phyloP scores from a whole-genome alignment of 1,140 invertebrate species.

The Pseudobourletiella spinata region DNA sequence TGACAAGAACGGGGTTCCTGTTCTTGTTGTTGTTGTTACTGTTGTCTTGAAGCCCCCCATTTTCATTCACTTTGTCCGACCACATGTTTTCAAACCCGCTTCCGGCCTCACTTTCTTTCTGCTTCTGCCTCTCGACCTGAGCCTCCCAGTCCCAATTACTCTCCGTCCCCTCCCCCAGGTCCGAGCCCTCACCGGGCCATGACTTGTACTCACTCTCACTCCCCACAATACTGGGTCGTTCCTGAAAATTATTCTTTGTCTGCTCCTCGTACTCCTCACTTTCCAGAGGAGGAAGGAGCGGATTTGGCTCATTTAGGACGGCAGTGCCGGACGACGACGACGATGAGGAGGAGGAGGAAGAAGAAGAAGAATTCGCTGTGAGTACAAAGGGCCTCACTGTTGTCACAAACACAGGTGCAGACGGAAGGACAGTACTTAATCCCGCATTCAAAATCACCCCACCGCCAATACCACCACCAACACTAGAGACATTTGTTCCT shows the following conservation, averaged over 20 bases:
- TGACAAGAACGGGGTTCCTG: constrained; percentile 6
- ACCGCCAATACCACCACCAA: not conserved
- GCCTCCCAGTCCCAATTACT: constrained; percentile 25
- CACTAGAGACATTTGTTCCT: not conserved
- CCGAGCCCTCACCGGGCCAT: constrained; percentile 11
- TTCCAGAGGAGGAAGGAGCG: constrained; percentile 8
- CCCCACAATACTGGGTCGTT: not conserved
- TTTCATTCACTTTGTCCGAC: constrained; percentile 24
- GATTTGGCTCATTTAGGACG: constrained; percentile 24
- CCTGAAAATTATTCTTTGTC: constrained; percentile 5
- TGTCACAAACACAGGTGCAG: not conserved
- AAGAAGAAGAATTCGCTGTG: not conserved
- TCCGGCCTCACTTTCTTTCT: constrained; percentile 16
- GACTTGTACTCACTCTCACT: constrained; percentile 21
- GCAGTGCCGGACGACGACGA: constrained; percentile 22
- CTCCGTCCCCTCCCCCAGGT: constrained; percentile 20
- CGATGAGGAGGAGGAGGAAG: not conserved
- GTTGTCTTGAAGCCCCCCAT: not conserved
- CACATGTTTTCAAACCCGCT: constrained; percentile 22
- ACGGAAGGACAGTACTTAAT: not conserved
- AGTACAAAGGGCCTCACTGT: not conserved
- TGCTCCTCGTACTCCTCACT: constrained; percentile 11
- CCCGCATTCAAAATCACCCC: not conserved
- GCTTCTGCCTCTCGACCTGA: constrained; percentile 23
- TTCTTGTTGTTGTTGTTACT: constrained; percentile 6